phyloP scores from a whole-genome alignment of 2,888 invertebrate genomes.

The Drosophila algonquin region DNA sequence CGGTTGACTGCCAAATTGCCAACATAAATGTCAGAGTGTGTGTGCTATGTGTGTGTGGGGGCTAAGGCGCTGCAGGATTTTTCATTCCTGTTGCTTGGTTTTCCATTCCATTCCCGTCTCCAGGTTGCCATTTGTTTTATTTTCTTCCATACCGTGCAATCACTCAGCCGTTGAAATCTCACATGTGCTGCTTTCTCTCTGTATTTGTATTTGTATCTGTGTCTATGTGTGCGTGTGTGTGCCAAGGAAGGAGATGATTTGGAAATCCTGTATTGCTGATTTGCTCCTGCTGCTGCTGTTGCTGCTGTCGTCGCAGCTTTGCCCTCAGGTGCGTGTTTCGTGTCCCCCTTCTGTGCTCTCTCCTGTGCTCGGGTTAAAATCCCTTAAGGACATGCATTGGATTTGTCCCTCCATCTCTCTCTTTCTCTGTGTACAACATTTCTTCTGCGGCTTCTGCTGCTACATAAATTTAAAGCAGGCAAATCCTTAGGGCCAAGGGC shows the following conservation, averaged over 20 bases:
- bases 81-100: constrained; percentile 72
- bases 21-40: constrained; percentile 78
- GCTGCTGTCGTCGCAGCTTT: constrained; percentile 71
- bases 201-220: neutral
- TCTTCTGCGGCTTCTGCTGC: neutral
- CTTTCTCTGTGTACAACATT: neutral
- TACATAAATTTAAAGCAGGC: constrained; percentile 26
- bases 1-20: constrained; percentile 77
- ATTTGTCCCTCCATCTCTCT: constrained; percentile 47
- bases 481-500: neutral
- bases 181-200: constrained; percentile 36
- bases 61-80: constrained; percentile 56
- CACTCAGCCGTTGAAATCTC: constrained; percentile 76
- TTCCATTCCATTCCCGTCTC: constrained; percentile 24
- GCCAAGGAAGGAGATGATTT: constrained; percentile 61
- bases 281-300: constrained; percentile 48
- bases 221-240: constrained; percentile 41
- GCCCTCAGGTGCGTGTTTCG: constrained; percentile 70
- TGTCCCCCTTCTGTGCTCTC: neutral
- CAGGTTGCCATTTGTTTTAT: constrained; percentile 43
- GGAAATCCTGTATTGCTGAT: constrained; percentile 76
- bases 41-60: neutral
- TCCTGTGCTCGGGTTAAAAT: constrained; percentile 62
- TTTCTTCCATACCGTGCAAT: constrained; percentile 71
- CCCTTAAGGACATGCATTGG: constrained; percentile 76